Percentiles rank a stretch among this genome's conserved stretches.
phyloP scores from a whole-genome alignment of 2,888 invertebrate species.

The Drosophila setosimentum region DNA sequence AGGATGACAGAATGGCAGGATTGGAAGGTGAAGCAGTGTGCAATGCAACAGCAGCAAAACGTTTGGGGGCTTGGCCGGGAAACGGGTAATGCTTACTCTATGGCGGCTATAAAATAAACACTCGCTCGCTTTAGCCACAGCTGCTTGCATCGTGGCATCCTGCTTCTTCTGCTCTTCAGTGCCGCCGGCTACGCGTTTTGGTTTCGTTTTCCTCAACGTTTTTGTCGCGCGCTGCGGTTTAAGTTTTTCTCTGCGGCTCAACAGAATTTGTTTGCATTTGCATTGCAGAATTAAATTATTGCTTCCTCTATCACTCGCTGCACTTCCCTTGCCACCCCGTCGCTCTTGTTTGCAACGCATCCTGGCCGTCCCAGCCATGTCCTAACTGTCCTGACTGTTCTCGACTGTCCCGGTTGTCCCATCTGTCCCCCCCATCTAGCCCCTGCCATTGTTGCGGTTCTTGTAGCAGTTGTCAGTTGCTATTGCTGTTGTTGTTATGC shows the following conservation, averaged over 20 bases:
- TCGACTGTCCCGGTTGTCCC: conserved; percentile 18
- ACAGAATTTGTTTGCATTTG: conserved; percentile 77
- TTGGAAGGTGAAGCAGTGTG: conserved; percentile 5
- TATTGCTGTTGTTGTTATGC: conserved; percentile 57
- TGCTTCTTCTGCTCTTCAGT: conserved; percentile 9
- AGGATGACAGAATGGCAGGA: background rate
- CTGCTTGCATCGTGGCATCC: conserved; percentile 55
- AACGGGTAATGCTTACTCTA: conserved; percentile 56
- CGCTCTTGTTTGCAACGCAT: conserved; percentile 37
- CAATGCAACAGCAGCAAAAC: conserved; percentile 43
- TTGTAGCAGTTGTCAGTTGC: conserved; percentile 39
- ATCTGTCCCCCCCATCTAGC: conserved; percentile 15
- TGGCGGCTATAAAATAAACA: conserved; percentile 76
- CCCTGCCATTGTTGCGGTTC: conserved; percentile 37
- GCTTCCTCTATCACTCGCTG: conserved; percentile 66
- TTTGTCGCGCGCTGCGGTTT: conserved; percentile 68
- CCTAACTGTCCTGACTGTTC: conserved; percentile 30
- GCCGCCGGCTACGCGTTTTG: conserved; percentile 47
- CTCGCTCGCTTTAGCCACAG: conserved; percentile 67
- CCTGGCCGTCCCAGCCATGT: conserved; percentile 35
- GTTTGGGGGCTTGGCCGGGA: conserved; percentile 44
- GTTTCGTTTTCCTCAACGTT: conserved; percentile 52
- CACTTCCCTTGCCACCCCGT: background rate
- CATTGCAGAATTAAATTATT: conserved; percentile 80
- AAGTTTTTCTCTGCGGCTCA: conserved; percentile 74